These are phyloP conservation scores for Megaceryle maxima DNA, from an alignment of 2,113 vertebrate species.

Conservation along the genomic window DNA sequence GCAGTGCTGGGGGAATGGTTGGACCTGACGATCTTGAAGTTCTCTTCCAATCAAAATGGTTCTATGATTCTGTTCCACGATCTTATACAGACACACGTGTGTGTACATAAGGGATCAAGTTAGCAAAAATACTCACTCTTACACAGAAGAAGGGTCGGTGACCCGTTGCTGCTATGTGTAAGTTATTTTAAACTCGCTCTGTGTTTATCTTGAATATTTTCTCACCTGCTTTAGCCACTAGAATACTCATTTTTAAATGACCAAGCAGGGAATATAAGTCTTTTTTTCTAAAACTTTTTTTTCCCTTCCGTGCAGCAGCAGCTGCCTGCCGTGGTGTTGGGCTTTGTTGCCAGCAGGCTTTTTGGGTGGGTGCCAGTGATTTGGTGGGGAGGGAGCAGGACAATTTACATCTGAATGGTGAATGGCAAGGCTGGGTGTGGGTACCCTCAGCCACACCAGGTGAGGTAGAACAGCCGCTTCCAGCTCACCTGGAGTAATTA, in stretches of 20 bases:
- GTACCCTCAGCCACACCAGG: slow-evolving; percentile 23
- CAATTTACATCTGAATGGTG: slow-evolving; percentile 41
- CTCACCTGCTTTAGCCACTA: not conserved
- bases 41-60: not conserved
- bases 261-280: not conserved
- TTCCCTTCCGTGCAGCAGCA: not conserved
- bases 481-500: slow-evolving; percentile 65
- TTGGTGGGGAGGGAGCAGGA: not conserved
- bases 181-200: not conserved
- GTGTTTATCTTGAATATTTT: not conserved
- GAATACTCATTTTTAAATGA: not conserved
- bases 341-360: slow-evolving; percentile 27
- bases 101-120: not conserved
- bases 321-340: slow-evolving; percentile 22
- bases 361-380: not conserved
- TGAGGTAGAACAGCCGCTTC: slow-evolving; percentile 35
- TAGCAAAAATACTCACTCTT: not conserved
- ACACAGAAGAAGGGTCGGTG: not conserved
- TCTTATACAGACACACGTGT: not conserved
- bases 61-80: not conserved
- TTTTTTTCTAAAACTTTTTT: not conserved
- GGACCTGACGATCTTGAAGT: not conserved
- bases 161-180: not conserved
- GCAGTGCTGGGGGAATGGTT: not conserved
- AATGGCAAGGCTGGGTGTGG: not conserved